phyloP scores from a whole-genome alignment of 2,797 vertebrate genomes.

The Lates japonicus region DNA sequence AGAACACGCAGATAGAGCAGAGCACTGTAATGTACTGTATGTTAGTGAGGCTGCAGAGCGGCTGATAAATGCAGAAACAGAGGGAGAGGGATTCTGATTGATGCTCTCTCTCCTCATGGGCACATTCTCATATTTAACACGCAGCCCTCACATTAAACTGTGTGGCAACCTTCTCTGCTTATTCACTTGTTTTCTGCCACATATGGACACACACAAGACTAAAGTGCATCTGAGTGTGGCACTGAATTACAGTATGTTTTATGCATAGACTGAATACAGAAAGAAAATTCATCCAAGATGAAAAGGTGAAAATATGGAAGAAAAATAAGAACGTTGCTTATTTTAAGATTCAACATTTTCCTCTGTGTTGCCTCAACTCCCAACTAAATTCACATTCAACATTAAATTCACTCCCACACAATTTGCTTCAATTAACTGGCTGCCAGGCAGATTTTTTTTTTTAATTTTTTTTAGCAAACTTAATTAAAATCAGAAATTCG shows the following conservation, averaged over 20 bases:
- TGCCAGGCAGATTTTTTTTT: not conserved
- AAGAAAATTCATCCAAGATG: not conserved
- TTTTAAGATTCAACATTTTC: no score
- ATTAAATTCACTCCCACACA: not conserved
- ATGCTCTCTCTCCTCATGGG: conserved; percentile 22
- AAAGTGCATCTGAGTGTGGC: conserved; percentile 57
- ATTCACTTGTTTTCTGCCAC: conserved; percentile 20
- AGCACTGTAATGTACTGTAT: not conserved
- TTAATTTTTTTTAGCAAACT: not conserved
- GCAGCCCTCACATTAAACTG: conserved; percentile 2
- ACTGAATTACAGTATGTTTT: conserved; percentile 24
- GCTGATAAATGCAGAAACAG: conserved; percentile 21
- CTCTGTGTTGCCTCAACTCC: not conserved
- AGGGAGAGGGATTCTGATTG: conserved; percentile 21
- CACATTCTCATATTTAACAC: conserved; percentile 21
- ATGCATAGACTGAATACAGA: not conserved
- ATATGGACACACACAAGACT: conserved; percentile 40
- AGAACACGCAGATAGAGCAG: not conserved
- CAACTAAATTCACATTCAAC: not conserved
- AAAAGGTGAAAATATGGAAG: not conserved
- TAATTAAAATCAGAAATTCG: not conserved
- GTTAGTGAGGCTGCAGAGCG: not conserved
- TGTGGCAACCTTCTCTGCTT: not conserved
- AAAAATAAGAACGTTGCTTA: not conserved
- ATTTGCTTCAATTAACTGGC: not conserved